Percentiles rank a stretch among this genome's conserved stretches.
phyloP scores from a whole-genome alignment of 2,113 vertebrate species.

The Coregonus clupeaformis region DNA sequence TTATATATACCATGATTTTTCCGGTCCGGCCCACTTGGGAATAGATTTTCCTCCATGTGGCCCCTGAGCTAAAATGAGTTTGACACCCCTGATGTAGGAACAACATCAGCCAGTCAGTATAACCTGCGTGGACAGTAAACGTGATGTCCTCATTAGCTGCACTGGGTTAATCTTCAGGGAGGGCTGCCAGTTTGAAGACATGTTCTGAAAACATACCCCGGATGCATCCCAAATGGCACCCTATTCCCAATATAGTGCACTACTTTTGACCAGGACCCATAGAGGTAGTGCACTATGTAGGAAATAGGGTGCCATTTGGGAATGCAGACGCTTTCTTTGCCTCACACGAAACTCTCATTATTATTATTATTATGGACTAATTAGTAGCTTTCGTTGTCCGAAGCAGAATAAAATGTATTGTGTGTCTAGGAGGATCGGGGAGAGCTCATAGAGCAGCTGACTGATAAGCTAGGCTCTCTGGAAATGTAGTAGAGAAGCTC shows the following conservation, averaged over 20 bases:
- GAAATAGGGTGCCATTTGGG: no score
- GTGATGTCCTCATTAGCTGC: constrained; percentile 11
- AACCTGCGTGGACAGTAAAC: no score
- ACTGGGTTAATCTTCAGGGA: constrained; percentile 7
- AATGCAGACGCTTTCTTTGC: background rate
- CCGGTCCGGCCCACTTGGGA: no score
- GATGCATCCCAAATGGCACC: background rate
- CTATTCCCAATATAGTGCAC: no score
- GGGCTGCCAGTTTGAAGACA: constrained; percentile 4
- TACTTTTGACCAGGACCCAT: no score
- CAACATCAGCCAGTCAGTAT: no score
- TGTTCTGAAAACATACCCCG: background rate
- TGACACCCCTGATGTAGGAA: no score
- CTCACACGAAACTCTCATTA: background rate
- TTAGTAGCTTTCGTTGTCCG: constrained; percentile 12
- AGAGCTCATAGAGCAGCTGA: background rate
- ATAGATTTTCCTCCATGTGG: no score
- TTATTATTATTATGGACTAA: constrained; percentile 15
- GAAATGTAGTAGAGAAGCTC: background rate
- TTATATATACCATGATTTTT: no score
- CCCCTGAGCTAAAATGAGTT: no score
- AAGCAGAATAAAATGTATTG: constrained; percentile 10
- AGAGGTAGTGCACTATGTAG: no score
- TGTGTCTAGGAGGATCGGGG: background rate
- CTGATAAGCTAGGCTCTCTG: background rate